phyloP scores from a whole-genome alignment of 2,797 vertebrate genomes.

The Gymnodraco acuticeps region DNA sequence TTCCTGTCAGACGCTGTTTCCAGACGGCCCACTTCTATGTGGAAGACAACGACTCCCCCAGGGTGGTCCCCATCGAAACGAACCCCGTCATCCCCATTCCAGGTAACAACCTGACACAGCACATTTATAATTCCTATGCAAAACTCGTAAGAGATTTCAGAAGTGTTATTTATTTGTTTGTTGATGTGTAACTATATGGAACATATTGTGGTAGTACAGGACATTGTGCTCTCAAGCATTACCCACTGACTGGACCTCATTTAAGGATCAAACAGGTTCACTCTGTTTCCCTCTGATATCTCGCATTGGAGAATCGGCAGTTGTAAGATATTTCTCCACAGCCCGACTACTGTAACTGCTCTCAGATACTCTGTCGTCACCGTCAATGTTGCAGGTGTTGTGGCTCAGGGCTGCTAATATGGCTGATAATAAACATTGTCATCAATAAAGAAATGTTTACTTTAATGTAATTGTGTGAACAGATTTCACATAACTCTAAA shows the following conservation, averaged over 20 bases:
- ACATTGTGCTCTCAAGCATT: not conserved
- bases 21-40: conserved; percentile 96
- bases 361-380: not conserved
- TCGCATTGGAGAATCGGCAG: not conserved
- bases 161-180: not conserved
- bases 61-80: conserved; percentile 92
- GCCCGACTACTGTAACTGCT: not conserved
- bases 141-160: not conserved
- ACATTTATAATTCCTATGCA: not conserved
- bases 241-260: not conserved
- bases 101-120: conserved; percentile 83
- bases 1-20: conserved; percentile 91
- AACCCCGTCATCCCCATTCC: conserved; percentile 93
- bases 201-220: not conserved
- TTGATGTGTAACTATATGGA: not conserved
- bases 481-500: no score
- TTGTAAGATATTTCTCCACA: not conserved
- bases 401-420: not conserved
- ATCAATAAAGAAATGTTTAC: not conserved
- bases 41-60: conserved; percentile 92
- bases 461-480: no score
- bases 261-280: not conserved
- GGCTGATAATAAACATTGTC: not conserved
- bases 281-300: not conserved
- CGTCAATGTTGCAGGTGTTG: not conserved